Evolutionary conservation across 2,888 invertebrate species (phyloP).

Genomic region (Agrotis clavis): DNA sequence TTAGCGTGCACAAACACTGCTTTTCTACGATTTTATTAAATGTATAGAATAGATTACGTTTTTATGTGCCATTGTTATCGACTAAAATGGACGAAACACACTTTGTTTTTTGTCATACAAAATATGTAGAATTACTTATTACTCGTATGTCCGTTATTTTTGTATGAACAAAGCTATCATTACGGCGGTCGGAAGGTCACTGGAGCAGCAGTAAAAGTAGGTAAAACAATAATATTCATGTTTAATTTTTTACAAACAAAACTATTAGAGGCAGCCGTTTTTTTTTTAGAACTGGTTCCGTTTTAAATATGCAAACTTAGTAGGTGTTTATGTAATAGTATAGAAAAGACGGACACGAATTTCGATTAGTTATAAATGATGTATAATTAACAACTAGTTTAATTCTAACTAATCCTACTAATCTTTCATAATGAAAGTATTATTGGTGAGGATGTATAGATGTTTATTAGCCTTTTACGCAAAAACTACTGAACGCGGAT

Average conservation of each 20-base stretch:
- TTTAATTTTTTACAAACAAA: conserved; percentile 29
- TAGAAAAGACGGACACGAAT: conserved; percentile 28
- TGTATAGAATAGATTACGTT: too few species aligned
- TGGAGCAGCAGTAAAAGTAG: conserved; percentile 64
- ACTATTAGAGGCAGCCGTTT: conserved; percentile 2
- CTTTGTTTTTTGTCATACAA: conserved; percentile 41
- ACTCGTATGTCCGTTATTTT: conserved; percentile 54
- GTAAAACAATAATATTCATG: conserved; percentile 46
- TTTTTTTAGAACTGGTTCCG: conserved; percentile 35
- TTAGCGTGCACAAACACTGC: too few species aligned
- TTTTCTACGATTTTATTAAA: too few species aligned
- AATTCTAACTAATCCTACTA: background rate
- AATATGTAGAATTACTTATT: conserved; percentile 21
- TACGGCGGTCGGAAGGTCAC: conserved; percentile 59
- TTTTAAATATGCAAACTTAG: background rate
- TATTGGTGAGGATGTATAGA: too few species aligned
- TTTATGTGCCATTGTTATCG: conserved; percentile 54
- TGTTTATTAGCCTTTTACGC: too few species aligned
- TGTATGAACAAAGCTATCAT: conserved; percentile 57
- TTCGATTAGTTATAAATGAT: conserved; percentile 7
- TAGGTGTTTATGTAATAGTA: conserved; percentile 31
- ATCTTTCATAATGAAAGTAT: too few species aligned
- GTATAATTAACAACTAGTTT: conserved; percentile 10
- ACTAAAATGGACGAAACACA: conserved; percentile 11
- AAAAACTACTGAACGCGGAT: too few species aligned